Base-by-base conservation (phyloP, 1,140 invertebrate genomes). In the Bombus ignitus region DNA sequence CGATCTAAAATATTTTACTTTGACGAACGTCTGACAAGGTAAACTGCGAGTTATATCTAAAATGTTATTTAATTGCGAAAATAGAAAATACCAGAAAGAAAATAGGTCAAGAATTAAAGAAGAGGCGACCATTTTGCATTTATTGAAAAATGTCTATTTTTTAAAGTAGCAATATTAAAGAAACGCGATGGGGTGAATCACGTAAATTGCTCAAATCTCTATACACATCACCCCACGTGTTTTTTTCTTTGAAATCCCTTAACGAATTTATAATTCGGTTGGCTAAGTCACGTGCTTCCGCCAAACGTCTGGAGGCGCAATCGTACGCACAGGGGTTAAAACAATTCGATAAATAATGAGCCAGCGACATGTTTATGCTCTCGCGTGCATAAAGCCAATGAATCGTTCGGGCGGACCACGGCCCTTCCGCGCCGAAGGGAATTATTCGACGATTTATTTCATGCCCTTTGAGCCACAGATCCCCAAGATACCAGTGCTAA, bases 331-430 rank as follows among this genome's bases (percentile, higher is more conserved):
- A 77, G 84, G 66, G 68, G 44, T 71, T 89, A 91, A 92, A 89
- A 93, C 92, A 92, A 93, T 93, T 92, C 92, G 87, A 93, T 93
- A 93, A 93, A 93, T 93, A 90, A 93, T 90, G 88, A 88, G 74
- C 83, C 81, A 74, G 44, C 84, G 92, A 93, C 92, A 92, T 89
- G 87, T 92, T 93, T 93, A 93, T 92, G 88, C 89, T 80, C 86
- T 93, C 88, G 92, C 92, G 92, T 93, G 92, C 79, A 37, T 79
- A 62, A 65, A 32, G 62, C 82, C 87, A 92, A 92, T 93, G 88
- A 89, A 91, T 92, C 85, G 74, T 80, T 66, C 70, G 3, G 35
- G 62, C 80, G 78, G 83, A 81, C 71, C 87, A 80, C 83, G 70
- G 53, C 76, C 80, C 78, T 91, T 74, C 87, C 87, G 88, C 89